Percentiles rank a stretch among this genome's conserved stretches.
Conservation (phyloP, 2,797 vertebrate genomes). For the Delichon dasypus region DNA sequence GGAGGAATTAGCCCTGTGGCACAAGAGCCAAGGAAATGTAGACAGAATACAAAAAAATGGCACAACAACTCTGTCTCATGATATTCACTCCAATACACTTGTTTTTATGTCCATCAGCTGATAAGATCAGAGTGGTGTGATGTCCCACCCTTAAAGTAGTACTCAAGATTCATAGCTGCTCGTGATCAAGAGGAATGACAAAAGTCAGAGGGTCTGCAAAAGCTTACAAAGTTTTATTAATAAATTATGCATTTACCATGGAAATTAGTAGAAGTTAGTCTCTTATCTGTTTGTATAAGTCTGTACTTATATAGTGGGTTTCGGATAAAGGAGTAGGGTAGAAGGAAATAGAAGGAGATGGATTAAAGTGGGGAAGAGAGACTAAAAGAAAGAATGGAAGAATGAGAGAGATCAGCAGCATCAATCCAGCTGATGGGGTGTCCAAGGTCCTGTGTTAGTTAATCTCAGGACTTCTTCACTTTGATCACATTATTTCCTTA, state of each 20-base stretch:
- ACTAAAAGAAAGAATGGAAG: neutral
- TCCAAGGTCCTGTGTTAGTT: neutral
- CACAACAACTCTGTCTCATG: neutral
- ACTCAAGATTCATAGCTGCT: fast-evolving
- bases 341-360: neutral
- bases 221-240: neutral
- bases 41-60: neutral
- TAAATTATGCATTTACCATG: neutral
- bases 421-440: neutral
- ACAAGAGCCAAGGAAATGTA: neutral
- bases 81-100: neutral
- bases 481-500: neutral
- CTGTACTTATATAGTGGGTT: neutral
- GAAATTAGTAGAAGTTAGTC: neutral
- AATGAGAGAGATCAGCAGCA: neutral
- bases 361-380: neutral
- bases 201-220: neutral
- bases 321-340: neutral
- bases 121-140: neutral
- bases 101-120: neutral
- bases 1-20: neutral
- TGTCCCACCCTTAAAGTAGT: neutral
- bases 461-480: neutral
- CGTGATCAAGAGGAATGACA: fast-evolving
- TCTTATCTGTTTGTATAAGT: neutral